A percentile compares a stretch with the other conserved stretches of the same genome.
Conservation (phyloP, 2,888 invertebrate species). For the Gisinianus flammeolus region DNA sequence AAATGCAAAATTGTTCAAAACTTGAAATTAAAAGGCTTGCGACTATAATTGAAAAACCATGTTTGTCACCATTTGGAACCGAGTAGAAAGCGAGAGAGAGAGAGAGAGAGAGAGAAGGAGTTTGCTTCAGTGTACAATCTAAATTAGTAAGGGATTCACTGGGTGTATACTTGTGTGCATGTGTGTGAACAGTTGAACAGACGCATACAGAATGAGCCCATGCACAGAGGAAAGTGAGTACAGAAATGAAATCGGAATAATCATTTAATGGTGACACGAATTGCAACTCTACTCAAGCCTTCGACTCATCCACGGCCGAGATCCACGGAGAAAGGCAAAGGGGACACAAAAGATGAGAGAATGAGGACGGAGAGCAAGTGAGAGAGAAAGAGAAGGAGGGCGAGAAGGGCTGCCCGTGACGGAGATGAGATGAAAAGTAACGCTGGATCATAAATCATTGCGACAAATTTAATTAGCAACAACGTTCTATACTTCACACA, state of each 20-base stretch:
- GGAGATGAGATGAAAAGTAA: constrained; percentile 51
- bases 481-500: constrained; percentile 32
- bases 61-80: neutral
- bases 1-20: neutral
- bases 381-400: neutral
- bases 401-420: constrained; percentile 29
- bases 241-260: constrained; percentile 27
- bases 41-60: constrained; percentile 33
- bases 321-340: constrained; percentile 9
- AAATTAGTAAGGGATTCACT: neutral
- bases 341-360: constrained; percentile 13
- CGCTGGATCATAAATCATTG: constrained; percentile 58
- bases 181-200: neutral
- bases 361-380: neutral
- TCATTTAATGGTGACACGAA: constrained; percentile 32
- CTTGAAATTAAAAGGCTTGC: neutral
- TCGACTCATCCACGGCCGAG: neutral
- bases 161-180: neutral
- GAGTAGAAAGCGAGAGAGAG: too few species aligned
- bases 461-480: constrained; percentile 59
- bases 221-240: neutral
- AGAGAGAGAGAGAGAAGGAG: too few species aligned
- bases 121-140: too few species aligned
- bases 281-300: constrained; percentile 14
- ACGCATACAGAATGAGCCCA: neutral